Evolutionary conservation across 2,797 vertebrate species (phyloP).

Genomic region (Chelon auratus): DNA sequence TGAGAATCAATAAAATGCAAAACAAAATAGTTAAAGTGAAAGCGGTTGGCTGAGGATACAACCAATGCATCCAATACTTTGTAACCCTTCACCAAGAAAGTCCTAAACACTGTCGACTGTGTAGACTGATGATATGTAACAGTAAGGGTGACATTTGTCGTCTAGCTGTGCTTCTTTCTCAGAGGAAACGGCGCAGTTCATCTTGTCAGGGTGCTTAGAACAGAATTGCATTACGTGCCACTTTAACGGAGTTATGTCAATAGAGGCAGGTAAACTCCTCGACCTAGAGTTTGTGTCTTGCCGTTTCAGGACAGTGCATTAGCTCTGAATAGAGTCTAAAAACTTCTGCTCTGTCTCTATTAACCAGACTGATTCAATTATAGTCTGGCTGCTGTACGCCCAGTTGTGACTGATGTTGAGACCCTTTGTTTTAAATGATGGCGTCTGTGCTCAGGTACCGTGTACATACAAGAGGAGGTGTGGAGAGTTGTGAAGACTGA

Average conservation of each 20-base stretch:
- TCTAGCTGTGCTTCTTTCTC: slow-evolving; percentile 3
- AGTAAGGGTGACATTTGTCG: not conserved
- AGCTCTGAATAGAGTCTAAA: slow-evolving; percentile 55
- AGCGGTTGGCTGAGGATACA: not conserved
- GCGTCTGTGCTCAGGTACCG: slow-evolving; percentile 13
- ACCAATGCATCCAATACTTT: not conserved
- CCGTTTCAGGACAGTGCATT: slow-evolving; percentile 47
- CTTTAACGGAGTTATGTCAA: slow-evolving; percentile 21
- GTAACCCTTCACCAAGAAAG: slow-evolving; percentile 3
- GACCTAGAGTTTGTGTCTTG: slow-evolving; percentile 23
- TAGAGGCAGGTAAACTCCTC: slow-evolving; percentile 24
- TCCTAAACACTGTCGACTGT: not conserved
- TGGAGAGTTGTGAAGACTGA: slow-evolving; percentile 27
- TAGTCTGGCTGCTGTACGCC: slow-evolving; percentile 30
- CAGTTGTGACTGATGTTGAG: slow-evolving; percentile 48
- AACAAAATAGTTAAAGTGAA: not conserved
- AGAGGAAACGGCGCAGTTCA: slow-evolving; percentile 10
- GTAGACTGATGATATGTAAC: not conserved
- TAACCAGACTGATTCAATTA: slow-evolving; percentile 65
- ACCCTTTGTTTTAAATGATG: slow-evolving; percentile 50
- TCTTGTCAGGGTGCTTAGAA: not conserved
- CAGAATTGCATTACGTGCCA: slow-evolving; percentile 17
- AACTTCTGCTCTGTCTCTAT: slow-evolving; percentile 48
- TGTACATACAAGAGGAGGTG: slow-evolving; percentile 1
- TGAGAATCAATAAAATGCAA: not conserved